Conservation (phyloP, 2,113 vertebrate species). For the Hypomesus transpacificus region DNA sequence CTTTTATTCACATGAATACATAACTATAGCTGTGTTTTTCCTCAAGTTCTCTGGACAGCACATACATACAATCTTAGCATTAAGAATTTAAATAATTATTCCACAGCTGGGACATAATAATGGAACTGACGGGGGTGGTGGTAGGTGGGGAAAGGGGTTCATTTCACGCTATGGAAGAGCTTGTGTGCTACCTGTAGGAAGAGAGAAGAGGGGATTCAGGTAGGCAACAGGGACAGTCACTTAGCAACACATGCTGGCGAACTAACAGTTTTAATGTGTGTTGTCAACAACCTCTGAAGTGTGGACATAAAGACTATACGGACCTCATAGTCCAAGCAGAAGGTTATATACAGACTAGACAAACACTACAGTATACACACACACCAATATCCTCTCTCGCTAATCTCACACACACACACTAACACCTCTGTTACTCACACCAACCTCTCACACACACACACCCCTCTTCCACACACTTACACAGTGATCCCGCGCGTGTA, state of each 20-base stretch:
- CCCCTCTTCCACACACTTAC: constrained; percentile 64
- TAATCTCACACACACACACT: background rate
- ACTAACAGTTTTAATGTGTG: too few species aligned
- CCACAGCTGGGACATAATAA: constrained; percentile 21
- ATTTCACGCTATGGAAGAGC: constrained; percentile 68
- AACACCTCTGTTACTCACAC: too few species aligned
- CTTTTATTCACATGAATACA: constrained; percentile 43
- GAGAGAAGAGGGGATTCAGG: background rate
- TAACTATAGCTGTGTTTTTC: constrained; percentile 8
- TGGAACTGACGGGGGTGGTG: background rate
- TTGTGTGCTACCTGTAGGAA: constrained; percentile 63
- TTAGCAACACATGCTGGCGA: too few species aligned
- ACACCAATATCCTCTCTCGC: background rate
- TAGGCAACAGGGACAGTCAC: too few species aligned
- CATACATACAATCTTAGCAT: constrained; percentile 15
- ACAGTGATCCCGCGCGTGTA: constrained; percentile 89
- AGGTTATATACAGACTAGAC: too few species aligned
- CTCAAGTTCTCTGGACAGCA: constrained; percentile 5
- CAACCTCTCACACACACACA: too few species aligned
- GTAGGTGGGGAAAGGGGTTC: constrained; percentile 24
- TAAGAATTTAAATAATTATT: constrained; percentile 17
- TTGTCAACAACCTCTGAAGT: background rate
- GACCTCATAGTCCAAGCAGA: too few species aligned
- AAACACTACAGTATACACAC: background rate
- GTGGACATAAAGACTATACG: too few species aligned